Evolutionary conservation across 2,888 invertebrate species (phyloP).

Genomic region (Plutella xylostella): DNA sequence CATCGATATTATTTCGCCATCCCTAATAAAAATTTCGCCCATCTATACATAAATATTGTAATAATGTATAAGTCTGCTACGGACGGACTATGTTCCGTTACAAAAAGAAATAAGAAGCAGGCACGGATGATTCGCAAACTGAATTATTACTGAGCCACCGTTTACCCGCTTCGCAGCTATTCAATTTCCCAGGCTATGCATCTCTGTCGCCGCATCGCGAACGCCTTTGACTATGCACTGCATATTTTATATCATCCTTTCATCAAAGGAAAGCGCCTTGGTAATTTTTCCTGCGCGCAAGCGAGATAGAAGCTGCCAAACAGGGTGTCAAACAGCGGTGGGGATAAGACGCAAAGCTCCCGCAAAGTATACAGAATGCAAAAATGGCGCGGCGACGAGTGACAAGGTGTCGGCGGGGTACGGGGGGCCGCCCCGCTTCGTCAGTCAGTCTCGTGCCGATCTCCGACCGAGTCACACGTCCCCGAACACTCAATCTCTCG

Average conservation of each 20-base stretch:
- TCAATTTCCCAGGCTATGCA: slow-evolving; percentile 59
- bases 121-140: slow-evolving; percentile 37
- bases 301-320: slow-evolving; percentile 53
- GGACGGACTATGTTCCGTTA: too few relatives aligned
- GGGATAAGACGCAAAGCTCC: slow-evolving; percentile 71
- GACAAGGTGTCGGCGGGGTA: slow-evolving; percentile 56
- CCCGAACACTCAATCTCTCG: slow-evolving; percentile 19
- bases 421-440: slow-evolving; percentile 35
- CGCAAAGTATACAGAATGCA: slow-evolving; percentile 71
- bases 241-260: slow-evolving; percentile 57
- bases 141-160: slow-evolving; percentile 50
- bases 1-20: too few relatives aligned
- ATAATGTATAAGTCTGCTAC: too few relatives aligned
- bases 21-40: too few relatives aligned
- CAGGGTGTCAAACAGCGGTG: slow-evolving; percentile 68
- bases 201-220: slow-evolving; percentile 48
- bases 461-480: slow-evolving; percentile 35
- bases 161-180: slow-evolving; percentile 42
- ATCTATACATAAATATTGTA: too few relatives aligned
- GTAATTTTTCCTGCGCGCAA: slow-evolving; percentile 54
- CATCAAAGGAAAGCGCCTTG: slow-evolving; percentile 58
- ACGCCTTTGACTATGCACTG: slow-evolving; percentile 51
- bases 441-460: slow-evolving; percentile 50
- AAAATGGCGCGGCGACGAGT: slow-evolving; percentile 68
- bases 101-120: slow-evolving; percentile 8